Evolutionary conservation across 1,140 invertebrate genomes (phyloP).

Genomic region (Drosophila kepulauana): DNA sequence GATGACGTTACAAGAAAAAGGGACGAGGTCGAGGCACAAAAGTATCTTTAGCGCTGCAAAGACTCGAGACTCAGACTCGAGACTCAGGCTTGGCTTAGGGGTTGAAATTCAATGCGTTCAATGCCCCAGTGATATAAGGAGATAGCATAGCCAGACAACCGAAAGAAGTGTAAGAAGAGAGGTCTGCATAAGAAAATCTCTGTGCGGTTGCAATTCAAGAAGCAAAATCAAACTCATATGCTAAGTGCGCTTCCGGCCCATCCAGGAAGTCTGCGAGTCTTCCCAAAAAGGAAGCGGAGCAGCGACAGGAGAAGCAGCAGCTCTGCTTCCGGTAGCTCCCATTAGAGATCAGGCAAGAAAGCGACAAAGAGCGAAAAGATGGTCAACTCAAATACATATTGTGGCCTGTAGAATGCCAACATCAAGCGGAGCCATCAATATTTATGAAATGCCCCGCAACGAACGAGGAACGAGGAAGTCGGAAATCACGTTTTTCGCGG

Average conservation of each 20-base stretch:
- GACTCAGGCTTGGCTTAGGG: conserved; percentile 35
- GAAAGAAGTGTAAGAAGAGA: neutral
- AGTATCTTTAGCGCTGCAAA: conserved; percentile 49
- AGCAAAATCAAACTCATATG: conserved; percentile 25
- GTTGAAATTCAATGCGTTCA: conserved; percentile 75
- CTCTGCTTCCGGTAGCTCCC: conserved; percentile 68
- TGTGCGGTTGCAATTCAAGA: conserved; percentile 28
- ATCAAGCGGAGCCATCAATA: conserved; percentile 57
- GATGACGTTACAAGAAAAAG: conserved; percentile 29
- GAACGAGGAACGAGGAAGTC: conserved; percentile 69
- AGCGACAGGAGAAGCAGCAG: conserved; percentile 21
- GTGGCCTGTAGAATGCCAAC: conserved; percentile 25
- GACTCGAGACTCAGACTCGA: neutral
- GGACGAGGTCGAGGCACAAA: conserved; percentile 21
- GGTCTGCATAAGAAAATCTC: conserved; percentile 31
- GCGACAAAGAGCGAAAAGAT: conserved; percentile 16
- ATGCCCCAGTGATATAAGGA: conserved; percentile 17
- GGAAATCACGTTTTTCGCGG: conserved; percentile 73
- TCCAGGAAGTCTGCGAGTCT: conserved; percentile 54
- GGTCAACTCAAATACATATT: conserved; percentile 16
- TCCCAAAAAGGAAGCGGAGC: conserved; percentile 48
- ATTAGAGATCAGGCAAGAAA: conserved; percentile 37
- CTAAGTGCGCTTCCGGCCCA: conserved; percentile 70
- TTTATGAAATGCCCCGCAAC: conserved; percentile 67
- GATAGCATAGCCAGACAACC: neutral